Evolutionary conservation across 2,888 invertebrate species (phyloP), one percentile per base, ranked within the genome.

Genomic region (Anthophora plumipes): DNA sequence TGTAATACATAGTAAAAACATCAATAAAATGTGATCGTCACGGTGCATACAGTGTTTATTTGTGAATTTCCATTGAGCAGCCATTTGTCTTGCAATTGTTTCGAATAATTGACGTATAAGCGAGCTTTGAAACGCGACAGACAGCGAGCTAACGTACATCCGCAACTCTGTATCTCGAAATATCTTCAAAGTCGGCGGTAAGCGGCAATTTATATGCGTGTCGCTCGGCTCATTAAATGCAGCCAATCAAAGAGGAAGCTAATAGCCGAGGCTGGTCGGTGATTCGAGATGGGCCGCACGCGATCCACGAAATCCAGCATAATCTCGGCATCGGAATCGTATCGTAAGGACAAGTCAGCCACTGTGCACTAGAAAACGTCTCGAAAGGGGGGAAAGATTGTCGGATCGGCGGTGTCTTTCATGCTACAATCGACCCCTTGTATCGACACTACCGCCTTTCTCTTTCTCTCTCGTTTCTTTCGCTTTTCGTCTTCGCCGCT

Each of bases 401-500:
- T 54, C 39, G 74, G 52, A 81, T 81, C 75, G 87, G 87, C 90
- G 91, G 89, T 85, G 86, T 89, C 90, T 92, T 92, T 92, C 85
- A 90, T 87, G 79, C 89, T 84, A 93, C 92, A 93, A 92, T 92
- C 92, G 92, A 89, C 90, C 90, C 93, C 92, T 93, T 93, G 93
- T 93, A 93, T 93, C 92, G 93, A 92, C 41, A 17, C 91, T 89
- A 86, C 64, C 74, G 70, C 63, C 73, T 22, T 64, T 77, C 85
- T 22, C 31, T 70, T n/a, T 64, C 70, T 61, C 64, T 54, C 57
- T 54, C 71, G 63, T 82, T 80, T 85, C 91, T 90, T 90, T 89
- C 85, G 86, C 90, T 89, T 92, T 93, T 89, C 89, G 91, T 89
- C 90, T 91, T 90, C 85, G 90, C 92, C 91, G 91, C 90, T 89